Evolutionary conservation across 2,888 invertebrate genomes (phyloP), one percentile per base, ranked within the genome.

Genomic region (Pristionchus fissidentatus): DNA sequence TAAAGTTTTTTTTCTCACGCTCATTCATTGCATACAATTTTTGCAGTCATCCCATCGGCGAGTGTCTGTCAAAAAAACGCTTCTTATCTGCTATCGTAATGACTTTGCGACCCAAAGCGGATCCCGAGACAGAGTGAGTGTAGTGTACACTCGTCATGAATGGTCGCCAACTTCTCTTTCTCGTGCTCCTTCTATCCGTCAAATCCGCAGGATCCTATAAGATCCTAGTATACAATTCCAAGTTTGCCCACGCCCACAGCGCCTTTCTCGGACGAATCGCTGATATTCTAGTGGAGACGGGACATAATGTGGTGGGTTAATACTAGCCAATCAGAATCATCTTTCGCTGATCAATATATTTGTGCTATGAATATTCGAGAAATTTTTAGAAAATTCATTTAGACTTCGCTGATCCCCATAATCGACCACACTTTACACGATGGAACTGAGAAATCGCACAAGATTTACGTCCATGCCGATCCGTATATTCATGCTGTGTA

Each of bases 201-300:
- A n/a, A 43, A 1, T 70, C 7, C 41, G 1, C 70, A 4, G 41
- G 43, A 41, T 22, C 70, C 0, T 70, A 70, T 26, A 70, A 70
- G 15, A 70, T 70, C 5, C 70, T 70, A 1, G 70, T 70, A 0
- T 70, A 70, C 43, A 70, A 70, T 19, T 70, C 70, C 3, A 70
- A 70, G 26, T 70, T 26, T 41, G 70, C 41, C 26, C 70, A 70
- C 26, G 38, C 70, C 1, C 70, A 70, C 26, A 41, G 41, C 2
- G 43, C 38, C 7, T 70, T 70, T 13, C 70, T 70, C 13, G 70
- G 70, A 70, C 38, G 38, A 41, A 70, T 70, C 70, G 70, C 70
- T 0, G 70, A 70, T 70, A 70, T 41, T 26, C 70, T 70, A 2
- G 70, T 19, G 8, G 70, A 70, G 22, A 26, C 41, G 43, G 70